phyloP scores from a whole-genome alignment of 2,888 invertebrate species.

The Lithosia quadra region DNA sequence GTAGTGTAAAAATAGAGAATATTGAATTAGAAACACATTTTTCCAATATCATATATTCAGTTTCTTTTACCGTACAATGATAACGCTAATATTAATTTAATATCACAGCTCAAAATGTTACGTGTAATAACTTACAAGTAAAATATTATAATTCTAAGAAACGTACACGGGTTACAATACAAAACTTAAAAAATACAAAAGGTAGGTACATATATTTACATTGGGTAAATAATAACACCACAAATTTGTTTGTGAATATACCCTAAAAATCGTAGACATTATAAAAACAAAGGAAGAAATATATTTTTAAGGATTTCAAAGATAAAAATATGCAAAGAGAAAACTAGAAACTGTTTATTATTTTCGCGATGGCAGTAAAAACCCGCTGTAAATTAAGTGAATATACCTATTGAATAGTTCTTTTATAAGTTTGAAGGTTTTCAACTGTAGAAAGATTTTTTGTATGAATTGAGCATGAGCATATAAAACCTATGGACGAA shows the following conservation, averaged over 20 bases:
- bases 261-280: not conserved
- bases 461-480: no score
- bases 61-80: constrained; percentile 73
- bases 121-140: constrained; percentile 54
- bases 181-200: constrained; percentile 40
- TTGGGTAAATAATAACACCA: not conserved
- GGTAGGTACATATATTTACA: constrained; percentile 42
- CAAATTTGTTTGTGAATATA: constrained; percentile 1
- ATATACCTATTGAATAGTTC: not conserved
- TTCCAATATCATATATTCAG: constrained; percentile 73
- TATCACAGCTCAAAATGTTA: constrained; percentile 82
- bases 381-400: not conserved
- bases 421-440: not conserved
- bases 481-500: no score
- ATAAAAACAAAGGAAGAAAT: not conserved
- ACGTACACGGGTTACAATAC: constrained; percentile 55
- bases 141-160: constrained; percentile 44
- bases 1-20: not conserved
- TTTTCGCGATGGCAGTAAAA: not conserved
- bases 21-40: constrained; percentile 31
- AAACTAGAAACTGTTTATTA: not conserved
- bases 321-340: not conserved
- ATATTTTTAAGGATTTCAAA: not conserved
- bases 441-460: not conserved
- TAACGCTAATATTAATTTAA: constrained; percentile 78